Evolutionary conservation across 1,140 invertebrate genomes (phyloP).

Genomic region (Sycophaga agraensis): DNA sequence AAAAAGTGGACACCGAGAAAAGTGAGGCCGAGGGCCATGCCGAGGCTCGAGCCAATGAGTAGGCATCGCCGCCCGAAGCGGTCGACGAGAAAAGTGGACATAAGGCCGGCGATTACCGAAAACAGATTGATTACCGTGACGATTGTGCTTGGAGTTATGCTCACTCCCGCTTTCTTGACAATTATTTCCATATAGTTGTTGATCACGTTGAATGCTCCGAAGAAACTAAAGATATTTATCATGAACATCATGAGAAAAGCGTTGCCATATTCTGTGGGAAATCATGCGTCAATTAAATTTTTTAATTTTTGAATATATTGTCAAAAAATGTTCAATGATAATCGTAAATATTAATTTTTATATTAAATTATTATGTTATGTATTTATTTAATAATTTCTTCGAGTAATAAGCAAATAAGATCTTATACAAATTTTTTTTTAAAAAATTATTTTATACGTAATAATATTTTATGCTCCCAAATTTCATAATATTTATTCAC

Average conservation of each 20-base stretch:
- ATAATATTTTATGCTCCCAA: too few species aligned
- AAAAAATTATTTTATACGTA: too few species aligned
- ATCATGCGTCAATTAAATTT: too few species aligned
- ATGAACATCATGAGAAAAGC: conserved; percentile 41
- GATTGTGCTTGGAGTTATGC: conserved; percentile 41
- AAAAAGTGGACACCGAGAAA: conserved; percentile 56
- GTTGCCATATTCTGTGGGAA: too few species aligned
- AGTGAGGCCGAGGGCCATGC: conserved; percentile 41
- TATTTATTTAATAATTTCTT: too few species aligned
- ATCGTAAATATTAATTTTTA: too few species aligned
- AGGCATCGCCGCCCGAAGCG: conserved; percentile 45
- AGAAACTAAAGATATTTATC: conserved; percentile 44
- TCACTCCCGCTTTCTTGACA: conserved; percentile 39
- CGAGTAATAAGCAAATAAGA: too few species aligned
- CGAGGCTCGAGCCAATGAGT: conserved; percentile 42
- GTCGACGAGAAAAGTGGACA: conserved; percentile 46
- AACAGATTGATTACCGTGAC: conserved; percentile 44
- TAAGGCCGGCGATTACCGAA: conserved; percentile 40
- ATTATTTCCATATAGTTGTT: conserved; percentile 52
- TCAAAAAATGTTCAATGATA: too few species aligned
- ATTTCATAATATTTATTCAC: too few species aligned
- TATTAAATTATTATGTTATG: too few species aligned
- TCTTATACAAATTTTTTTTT: too few species aligned
- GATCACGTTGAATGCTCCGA: conserved; percentile 44
- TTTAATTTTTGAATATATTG: too few species aligned